Conservation (phyloP, 2,888 invertebrate genomes). For the Caenorhabditis sp. region DNA sequence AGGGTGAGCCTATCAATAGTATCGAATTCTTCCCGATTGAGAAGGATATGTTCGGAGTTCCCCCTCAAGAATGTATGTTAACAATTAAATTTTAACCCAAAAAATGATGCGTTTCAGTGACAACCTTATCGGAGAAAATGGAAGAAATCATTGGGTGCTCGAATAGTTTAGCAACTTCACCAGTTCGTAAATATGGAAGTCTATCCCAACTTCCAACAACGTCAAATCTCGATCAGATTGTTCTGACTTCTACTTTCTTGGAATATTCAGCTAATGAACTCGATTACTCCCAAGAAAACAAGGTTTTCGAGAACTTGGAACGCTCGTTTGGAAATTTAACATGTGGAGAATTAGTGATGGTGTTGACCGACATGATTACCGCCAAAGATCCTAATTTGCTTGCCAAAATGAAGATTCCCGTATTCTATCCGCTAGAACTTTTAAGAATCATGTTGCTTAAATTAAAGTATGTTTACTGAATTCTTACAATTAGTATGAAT, state of each 20-base stretch:
- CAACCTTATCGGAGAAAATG: background rate
- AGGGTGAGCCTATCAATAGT: background rate
- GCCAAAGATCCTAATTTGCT: background rate
- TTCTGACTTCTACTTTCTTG: conserved; percentile 15
- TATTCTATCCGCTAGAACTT: conserved; percentile 22
- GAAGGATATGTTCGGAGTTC: conserved; percentile 13
- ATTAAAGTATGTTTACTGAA: background rate
- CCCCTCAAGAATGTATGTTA: conserved; percentile 17
- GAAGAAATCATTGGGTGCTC: background rate
- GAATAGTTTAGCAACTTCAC: background rate
- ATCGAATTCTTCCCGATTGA: conserved; percentile 19
- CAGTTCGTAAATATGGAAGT: background rate
- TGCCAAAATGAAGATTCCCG: conserved; percentile 11
- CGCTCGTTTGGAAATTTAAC: conserved; percentile 13
- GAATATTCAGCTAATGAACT: conserved; percentile 23
- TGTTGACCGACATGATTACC: conserved; percentile 23
- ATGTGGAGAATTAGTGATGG: conserved; percentile 19
- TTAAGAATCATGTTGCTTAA: conserved; percentile 11
- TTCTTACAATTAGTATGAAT: background rate
- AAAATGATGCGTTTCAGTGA: background rate
- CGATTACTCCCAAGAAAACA: conserved; percentile 3
- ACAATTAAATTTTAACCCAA: no score
- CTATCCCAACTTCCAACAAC: background rate
- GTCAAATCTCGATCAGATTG: conserved; percentile 4
- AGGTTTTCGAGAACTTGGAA: background rate